Evolutionary conservation across 2,797 vertebrate genomes (phyloP).

Genomic region (Alfaro cultratus): DNA sequence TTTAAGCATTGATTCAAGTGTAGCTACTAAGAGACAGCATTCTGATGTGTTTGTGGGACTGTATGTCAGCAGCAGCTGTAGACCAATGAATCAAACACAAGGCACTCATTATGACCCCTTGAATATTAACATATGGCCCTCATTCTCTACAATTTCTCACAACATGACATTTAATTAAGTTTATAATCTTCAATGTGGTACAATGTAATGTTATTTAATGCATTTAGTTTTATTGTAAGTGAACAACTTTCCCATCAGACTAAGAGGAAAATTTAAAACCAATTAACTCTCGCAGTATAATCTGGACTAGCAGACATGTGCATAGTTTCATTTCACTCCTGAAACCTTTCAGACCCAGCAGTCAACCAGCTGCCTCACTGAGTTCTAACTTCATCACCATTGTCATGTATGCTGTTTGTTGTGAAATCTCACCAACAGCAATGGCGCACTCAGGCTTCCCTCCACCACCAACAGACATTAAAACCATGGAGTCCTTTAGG

Average conservation of each 20-base stretch:
- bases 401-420: constrained; percentile 29
- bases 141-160: not conserved
- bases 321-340: constrained; percentile 8
- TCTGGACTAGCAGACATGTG: not conserved
- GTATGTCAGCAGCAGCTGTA: not conserved
- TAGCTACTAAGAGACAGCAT: not conserved
- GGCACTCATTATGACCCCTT: not conserved
- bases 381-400: constrained; percentile 18
- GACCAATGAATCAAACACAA: not conserved
- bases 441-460: constrained; percentile 31
- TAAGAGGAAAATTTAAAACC: not conserved
- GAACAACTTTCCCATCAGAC: not conserved
- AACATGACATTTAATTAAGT: not conserved
- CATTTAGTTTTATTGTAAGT: not conserved
- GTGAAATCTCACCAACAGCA: constrained; percentile 38
- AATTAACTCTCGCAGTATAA: not conserved
- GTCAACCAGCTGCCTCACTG: constrained; percentile 14
- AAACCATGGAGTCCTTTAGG: constrained; percentile 28
- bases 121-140: not conserved
- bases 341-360: constrained; percentile 8
- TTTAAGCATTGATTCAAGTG: not conserved
- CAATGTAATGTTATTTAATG: not conserved
- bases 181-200: not conserved
- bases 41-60: not conserved
- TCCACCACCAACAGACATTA: constrained; percentile 37